These are phyloP conservation scores for Drosophila mayri DNA, from an alignment of 1,140 invertebrate genomes.

Conservation along the genomic window DNA sequence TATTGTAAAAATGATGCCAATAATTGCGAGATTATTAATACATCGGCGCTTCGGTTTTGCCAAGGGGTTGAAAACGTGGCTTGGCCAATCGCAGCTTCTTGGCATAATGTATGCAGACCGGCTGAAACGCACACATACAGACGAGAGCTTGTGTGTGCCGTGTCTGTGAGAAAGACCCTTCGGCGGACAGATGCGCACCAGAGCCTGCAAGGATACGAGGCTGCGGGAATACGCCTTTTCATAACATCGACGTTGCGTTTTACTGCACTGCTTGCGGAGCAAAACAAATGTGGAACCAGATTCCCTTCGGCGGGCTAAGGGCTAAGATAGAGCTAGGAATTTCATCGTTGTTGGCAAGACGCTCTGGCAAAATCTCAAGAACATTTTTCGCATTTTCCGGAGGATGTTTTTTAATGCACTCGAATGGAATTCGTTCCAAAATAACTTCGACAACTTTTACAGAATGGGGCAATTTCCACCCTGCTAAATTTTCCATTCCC, in stretches of 20 bases:
- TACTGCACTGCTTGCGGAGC: constrained; percentile 40
- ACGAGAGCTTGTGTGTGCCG: constrained; percentile 7
- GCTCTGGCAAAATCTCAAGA: constrained; percentile 68
- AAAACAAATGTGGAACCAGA: constrained; percentile 38
- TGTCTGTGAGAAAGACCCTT: constrained; percentile 35
- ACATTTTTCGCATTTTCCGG: constrained; percentile 72
- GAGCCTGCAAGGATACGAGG: constrained; percentile 18
- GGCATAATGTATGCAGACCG: constrained; percentile 60
- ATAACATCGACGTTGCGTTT: constrained; percentile 44
- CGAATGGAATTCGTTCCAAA: constrained; percentile 72
- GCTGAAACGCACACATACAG: constrained; percentile 33
- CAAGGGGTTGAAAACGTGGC: constrained; percentile 64
- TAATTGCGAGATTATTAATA: constrained; percentile 53
- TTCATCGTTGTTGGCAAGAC: constrained; percentile 74
- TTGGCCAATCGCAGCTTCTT: constrained; percentile 72
- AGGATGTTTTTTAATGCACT: constrained; percentile 76
- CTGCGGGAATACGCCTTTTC: constrained; percentile 67
- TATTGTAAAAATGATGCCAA: constrained; percentile 26
- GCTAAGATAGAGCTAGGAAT: constrained; percentile 62
- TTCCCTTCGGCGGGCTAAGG: constrained; percentile 61
- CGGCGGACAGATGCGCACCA: constrained; percentile 66
- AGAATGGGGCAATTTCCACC: constrained; percentile 43
- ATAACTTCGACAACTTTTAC: constrained; percentile 67
- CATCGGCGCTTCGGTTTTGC: constrained; percentile 34
- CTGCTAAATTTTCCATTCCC: constrained; percentile 31